Conservation (phyloP, 2,113 vertebrate species). For the Ptilorrhoa leucosticta region DNA sequence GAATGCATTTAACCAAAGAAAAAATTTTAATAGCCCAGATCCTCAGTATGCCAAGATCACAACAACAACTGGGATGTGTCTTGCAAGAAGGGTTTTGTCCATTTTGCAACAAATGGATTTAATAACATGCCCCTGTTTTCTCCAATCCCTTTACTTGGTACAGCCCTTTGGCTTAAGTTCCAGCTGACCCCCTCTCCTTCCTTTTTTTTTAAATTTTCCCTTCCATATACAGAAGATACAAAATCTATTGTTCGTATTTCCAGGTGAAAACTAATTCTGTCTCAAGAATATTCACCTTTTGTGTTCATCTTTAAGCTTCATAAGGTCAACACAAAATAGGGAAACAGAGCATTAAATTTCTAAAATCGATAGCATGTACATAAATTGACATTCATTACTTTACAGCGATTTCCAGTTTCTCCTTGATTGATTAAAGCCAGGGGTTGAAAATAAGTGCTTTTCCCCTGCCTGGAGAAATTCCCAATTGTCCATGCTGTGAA, state of each 20-base stretch:
- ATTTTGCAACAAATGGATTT: slow-evolving; percentile 10
- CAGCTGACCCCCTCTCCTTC: background rate
- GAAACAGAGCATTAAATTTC: slow-evolving; percentile 62
- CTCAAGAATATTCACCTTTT: slow-evolving; percentile 45
- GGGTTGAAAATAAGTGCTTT: slow-evolving; percentile 69
- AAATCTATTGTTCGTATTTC: slow-evolving; percentile 3
- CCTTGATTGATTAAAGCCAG: slow-evolving; percentile 70
- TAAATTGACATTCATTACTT: slow-evolving; percentile 65
- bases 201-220: background rate
- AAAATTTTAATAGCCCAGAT: background rate
- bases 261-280: background rate
- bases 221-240: background rate
- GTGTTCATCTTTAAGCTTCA: slow-evolving; percentile 28
- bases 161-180: slow-evolving; percentile 24
- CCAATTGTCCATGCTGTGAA: slow-evolving; percentile 66
- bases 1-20: background rate
- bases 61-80: background rate
- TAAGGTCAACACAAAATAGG: slow-evolving; percentile 57
- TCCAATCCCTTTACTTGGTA: background rate
- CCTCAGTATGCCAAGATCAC: background rate
- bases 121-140: background rate
- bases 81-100: background rate
- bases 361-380: slow-evolving; percentile 58
- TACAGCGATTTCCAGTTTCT: slow-evolving; percentile 57
- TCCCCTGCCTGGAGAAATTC: slow-evolving; percentile 64